Conservation (phyloP, 2,113 vertebrate genomes). For the Phalacrocorax brasilianus region DNA sequence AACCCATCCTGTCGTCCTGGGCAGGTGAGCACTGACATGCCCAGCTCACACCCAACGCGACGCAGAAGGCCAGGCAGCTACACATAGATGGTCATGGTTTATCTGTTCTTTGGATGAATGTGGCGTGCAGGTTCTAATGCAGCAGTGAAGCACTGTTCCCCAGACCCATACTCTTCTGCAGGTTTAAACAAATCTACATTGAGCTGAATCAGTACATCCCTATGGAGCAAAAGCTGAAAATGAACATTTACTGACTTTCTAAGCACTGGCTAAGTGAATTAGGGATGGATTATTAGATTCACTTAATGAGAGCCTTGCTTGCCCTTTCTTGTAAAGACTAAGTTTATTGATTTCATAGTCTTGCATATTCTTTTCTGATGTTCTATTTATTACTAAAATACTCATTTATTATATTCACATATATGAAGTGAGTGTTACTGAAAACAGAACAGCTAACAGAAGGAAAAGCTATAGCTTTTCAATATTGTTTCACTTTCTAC, state of each 20-base stretch:
- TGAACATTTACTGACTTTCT: not conserved
- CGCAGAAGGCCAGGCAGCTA: not conserved
- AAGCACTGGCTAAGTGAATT: not conserved
- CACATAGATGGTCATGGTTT: not conserved
- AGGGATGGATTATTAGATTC: not conserved
- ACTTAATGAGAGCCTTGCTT: not conserved
- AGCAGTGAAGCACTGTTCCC: not conserved
- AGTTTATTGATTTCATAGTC: not conserved
- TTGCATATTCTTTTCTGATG: not conserved
- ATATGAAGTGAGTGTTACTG: not conserved
- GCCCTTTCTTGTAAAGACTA: not conserved
- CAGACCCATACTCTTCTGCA: not conserved
- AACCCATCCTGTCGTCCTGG: not conserved
- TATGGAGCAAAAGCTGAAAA: not conserved
- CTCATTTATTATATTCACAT: not conserved
- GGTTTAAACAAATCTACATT: not conserved
- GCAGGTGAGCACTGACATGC: accelerated
- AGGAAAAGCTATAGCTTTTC: not conserved
- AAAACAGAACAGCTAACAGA: not conserved
- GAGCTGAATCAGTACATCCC: not conserved
- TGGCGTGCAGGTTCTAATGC: not conserved
- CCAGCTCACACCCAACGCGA: not conserved
- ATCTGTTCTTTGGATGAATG: not conserved
- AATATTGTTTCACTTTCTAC: not conserved
- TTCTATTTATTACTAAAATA: not conserved